Percentiles rank a stretch among this genome's conserved stretches.
These are phyloP conservation scores for Sinocyclocheilus anophthalmus DNA, from an alignment of 2,113 vertebrate genomes.

Conservation along the genomic window DNA sequence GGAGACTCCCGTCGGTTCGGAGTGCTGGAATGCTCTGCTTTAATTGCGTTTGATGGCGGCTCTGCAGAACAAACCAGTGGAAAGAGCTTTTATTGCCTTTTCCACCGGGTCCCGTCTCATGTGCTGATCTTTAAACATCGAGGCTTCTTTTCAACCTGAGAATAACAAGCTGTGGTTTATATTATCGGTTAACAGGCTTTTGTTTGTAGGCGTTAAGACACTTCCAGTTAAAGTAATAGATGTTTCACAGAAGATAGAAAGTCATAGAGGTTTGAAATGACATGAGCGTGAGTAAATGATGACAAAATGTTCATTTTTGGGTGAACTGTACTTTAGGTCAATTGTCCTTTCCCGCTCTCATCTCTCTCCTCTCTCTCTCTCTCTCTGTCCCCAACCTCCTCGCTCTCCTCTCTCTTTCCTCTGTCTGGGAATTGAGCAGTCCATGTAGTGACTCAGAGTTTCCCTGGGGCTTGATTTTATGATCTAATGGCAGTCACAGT, in stretches of 20 bases:
- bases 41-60: conserved; percentile 48
- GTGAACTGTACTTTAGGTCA: background rate
- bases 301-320: background rate
- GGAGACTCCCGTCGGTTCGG: conserved; percentile 31
- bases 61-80: conserved; percentile 38
- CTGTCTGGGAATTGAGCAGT: conserved; percentile 15
- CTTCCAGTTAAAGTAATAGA: background rate
- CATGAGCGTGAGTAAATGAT: background rate
- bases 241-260: background rate
- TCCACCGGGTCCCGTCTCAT: conserved; percentile 33
- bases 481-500: conserved; percentile 21
- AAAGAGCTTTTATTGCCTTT: conserved; percentile 43
- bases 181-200: conserved; percentile 8
- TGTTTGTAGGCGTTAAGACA: background rate
- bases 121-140: conserved; percentile 41
- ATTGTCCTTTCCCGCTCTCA: conserved; percentile 2
- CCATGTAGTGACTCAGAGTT: conserved; percentile 40
- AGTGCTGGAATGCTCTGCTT: conserved; percentile 29
- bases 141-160: conserved; percentile 39
- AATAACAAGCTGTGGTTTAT: conserved; percentile 39
- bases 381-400: too few relatives aligned
- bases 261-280: background rate
- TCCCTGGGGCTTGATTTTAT: conserved; percentile 33
- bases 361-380: background rate
- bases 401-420: background rate